Base-by-base conservation (phyloP, 92 coral and sea anemone genomes). In the Meandrina meandrites region DNA sequence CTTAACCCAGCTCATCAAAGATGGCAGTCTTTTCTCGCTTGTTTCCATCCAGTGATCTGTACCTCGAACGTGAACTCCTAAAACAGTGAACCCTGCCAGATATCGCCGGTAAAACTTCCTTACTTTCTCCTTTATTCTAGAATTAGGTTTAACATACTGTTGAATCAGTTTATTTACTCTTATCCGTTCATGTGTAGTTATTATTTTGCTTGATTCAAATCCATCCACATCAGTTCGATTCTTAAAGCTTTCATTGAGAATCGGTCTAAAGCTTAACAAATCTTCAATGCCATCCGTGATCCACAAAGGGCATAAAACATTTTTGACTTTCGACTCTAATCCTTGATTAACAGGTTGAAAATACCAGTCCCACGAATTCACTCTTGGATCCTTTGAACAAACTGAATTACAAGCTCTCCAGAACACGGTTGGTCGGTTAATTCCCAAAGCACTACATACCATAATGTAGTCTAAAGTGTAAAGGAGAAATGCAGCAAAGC, bases 41-140 rank as follows among this genome's bases (percentile, higher is more conserved):
- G 76, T 88, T 77, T 94, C 96, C 51, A 1, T 19, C 82, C 80
- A 83, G 74, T 94, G 96, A 68, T 94, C 94, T 15, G 94, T 92
- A n/a, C 94, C 94, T 77, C 96, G 82, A 30, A 94, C 86, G 81
- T 94, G 96, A 28, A 94, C 93, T 72, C 95, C 93, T 36, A 92
- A 86, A 18, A 94, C 58, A 36, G 73, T 84, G 70, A 87, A 50
- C 31, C 93, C 92, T 4, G 57, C 50, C 76, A 94, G 64, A 68
- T 89, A 14, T 0, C 86, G 24, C 16, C 67, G 81, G 81, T 83
- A 87, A 60, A 91, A 94, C 37, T 19, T 24, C n/a, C 85, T 69
- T 11, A 92, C 92, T 8, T 72, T 58, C 54, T 78, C 78, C n/a
- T 32, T 80, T 31, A 94, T 92, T 28, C 82, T 76, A 18, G 80